Conservation (phyloP, 2,797 vertebrate species). For the Sebastes nivosus region DNA sequence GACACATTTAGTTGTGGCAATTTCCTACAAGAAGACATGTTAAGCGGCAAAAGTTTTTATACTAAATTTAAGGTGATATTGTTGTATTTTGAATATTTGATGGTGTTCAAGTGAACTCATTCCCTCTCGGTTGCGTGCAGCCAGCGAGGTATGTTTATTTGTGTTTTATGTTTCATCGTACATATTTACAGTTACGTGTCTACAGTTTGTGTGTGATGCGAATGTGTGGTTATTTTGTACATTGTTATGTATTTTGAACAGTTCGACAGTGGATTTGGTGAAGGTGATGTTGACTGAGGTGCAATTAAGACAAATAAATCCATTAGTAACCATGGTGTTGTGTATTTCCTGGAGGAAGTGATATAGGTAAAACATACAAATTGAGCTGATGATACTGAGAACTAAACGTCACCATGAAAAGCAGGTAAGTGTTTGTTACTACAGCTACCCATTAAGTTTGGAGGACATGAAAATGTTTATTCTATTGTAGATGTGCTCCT, state of each 20-base stretch:
- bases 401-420: neutral
- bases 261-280: neutral
- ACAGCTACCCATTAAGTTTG: neutral
- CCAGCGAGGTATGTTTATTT: neutral
- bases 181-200: neutral
- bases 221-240: neutral
- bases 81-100: neutral
- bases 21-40: neutral
- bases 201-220: neutral
- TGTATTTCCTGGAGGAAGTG: too few relatives aligned
- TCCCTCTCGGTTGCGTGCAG: neutral
- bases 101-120: neutral
- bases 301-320: too few relatives aligned
- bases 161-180: neutral
- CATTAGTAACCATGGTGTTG: too few relatives aligned
- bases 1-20: neutral
- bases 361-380: neutral
- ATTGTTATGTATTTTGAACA: neutral
- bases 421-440: neutral
- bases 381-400: neutral
- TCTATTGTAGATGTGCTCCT: neutral
- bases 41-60: neutral
- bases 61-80: neutral
- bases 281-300: too few relatives aligned
- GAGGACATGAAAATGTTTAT: neutral